Evolutionary conservation across 1,140 invertebrate species (phyloP).

Genomic region (Sarcophaga bullata): DNA sequence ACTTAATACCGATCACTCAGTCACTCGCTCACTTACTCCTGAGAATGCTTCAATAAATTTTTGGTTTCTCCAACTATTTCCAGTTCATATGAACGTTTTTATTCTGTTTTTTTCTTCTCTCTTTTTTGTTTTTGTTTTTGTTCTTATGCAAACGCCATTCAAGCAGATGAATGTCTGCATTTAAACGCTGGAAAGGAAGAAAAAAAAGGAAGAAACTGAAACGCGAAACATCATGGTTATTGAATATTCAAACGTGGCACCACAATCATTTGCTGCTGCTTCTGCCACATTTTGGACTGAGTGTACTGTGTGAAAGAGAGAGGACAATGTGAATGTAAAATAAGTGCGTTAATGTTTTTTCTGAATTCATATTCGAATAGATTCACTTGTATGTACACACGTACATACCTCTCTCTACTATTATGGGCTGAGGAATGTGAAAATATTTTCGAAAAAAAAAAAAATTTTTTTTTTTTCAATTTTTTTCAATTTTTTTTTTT

Average conservation of each 20-base stretch:
- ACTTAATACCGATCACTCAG: too few species aligned
- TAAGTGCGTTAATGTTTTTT: not conserved
- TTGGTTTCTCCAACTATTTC: too few species aligned
- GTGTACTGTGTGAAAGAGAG: not conserved
- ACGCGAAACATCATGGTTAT: constrained; percentile 9
- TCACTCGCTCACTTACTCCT: too few species aligned
- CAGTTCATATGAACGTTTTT: too few species aligned
- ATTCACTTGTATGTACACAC: too few species aligned
- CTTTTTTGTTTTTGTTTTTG: too few species aligned
- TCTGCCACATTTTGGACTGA: too few species aligned
- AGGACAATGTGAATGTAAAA: constrained; percentile 7
- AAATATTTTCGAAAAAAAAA: not conserved
- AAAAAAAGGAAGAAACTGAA: too few species aligned
- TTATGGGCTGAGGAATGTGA: not conserved
- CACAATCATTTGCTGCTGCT: not conserved
- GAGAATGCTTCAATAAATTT: too few species aligned
- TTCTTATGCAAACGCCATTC: not conserved
- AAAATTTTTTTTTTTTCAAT: constrained; percentile 2
- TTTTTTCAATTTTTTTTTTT: not conserved
- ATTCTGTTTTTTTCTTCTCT: too few species aligned
- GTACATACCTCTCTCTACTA: too few species aligned
- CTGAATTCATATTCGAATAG: too few species aligned
- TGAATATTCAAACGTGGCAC: not conserved
- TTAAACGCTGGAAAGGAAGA: not conserved
- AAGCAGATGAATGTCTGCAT: constrained; percentile 10